These are phyloP conservation scores for Tachycineta bicolor DNA, from an alignment of 2,113 vertebrate species.

Conservation along the genomic window DNA sequence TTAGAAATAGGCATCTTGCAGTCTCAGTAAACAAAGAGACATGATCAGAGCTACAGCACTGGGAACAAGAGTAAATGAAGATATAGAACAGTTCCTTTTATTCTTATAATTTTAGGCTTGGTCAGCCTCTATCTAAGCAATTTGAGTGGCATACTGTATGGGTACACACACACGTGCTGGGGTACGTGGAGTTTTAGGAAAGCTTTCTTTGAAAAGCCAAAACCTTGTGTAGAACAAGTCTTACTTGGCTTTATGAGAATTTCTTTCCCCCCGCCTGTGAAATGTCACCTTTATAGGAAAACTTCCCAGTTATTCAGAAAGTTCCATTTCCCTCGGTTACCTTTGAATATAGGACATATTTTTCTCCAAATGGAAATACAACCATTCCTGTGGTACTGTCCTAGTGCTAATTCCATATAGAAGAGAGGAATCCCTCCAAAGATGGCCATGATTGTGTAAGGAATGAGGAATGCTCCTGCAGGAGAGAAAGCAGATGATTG, in stretches of 20 bases:
- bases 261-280: background rate
- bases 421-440: constrained; percentile 97
- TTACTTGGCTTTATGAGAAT: background rate
- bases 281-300: background rate
- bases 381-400: constrained; percentile 95
- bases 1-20: background rate
- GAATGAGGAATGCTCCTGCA: constrained; percentile 94
- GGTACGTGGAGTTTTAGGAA: background rate
- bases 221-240: background rate
- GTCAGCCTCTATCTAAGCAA: background rate
- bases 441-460: constrained; percentile 95
- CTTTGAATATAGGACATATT: constrained; percentile 99
- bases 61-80: background rate
- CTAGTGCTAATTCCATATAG: constrained; percentile 97
- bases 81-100: background rate
- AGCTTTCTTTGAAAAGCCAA: background rate
- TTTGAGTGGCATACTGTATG: rapidly evolving
- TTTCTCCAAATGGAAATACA: constrained; percentile 98
- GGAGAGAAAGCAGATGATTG: background rate
- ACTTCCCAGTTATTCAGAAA: background rate
- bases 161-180: background rate
- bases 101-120: background rate
- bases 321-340: constrained; percentile 68
- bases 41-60: background rate
- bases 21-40: background rate